Conservation (phyloP, 2,888 invertebrate species). For the Idaea aversata region DNA sequence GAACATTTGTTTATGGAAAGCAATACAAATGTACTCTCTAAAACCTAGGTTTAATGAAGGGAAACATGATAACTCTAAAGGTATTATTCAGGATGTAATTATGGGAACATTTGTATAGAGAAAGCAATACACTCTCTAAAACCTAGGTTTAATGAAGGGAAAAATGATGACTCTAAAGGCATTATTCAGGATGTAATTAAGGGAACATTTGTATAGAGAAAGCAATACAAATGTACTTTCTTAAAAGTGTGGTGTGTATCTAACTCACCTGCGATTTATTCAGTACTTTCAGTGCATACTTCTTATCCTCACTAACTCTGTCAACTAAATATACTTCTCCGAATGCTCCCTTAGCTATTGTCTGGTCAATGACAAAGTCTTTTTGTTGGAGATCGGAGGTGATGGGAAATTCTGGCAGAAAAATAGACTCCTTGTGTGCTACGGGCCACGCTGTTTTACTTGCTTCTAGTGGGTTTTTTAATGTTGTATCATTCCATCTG, state of each 20-base stretch:
- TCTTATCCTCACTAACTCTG: conserved; percentile 81
- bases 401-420: conserved; percentile 93
- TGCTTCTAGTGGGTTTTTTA: conserved; percentile 78
- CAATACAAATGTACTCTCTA: no score
- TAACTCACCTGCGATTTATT: conserved; percentile 86
- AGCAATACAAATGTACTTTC: no score
- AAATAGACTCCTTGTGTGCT: conserved; percentile 89
- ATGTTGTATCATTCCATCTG: conserved; percentile 85
- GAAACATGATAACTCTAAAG: no score
- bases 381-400: conserved; percentile 80
- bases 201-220: conserved; percentile 8
- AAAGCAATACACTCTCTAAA: conserved; percentile 2
- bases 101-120: conserved; percentile 8
- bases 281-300: conserved; percentile 93
- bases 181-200: neutral
- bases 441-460: conserved; percentile 91
- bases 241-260: neutral
- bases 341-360: conserved; percentile 94
- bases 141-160: no score
- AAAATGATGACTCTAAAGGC: no score
- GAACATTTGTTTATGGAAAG: no score
- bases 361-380: conserved; percentile 83
- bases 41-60: no score
- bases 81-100: neutral
- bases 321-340: conserved; percentile 92